These are phyloP conservation scores for Branchipolynoe longqiensis DNA, from an alignment of 2,888 invertebrate genomes.

Conservation along the genomic window DNA sequence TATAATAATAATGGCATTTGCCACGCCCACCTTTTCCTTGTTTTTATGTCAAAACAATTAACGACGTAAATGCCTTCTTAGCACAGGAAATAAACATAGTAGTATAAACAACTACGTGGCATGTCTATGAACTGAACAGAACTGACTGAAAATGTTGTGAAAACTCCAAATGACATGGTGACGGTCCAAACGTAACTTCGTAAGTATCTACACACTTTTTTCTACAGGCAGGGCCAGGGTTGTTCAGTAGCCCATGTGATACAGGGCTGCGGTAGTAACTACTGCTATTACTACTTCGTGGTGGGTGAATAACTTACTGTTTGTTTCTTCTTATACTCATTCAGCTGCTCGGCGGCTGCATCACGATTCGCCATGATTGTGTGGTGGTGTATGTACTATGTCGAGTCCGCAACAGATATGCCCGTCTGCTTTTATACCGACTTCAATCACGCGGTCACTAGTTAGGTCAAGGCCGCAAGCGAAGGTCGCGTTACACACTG, in stretches of 20 bases:
- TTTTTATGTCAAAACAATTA: too few relatives aligned
- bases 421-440: too few relatives aligned
- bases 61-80: too few relatives aligned
- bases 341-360: conserved; percentile 75
- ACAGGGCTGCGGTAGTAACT: neutral
- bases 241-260: neutral
- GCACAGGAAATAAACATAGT: too few relatives aligned
- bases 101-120: too few relatives aligned
- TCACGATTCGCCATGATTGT: conserved; percentile 71
- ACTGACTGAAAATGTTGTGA: neutral
- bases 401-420: too few relatives aligned
- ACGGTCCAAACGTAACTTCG: neutral
- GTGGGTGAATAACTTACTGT: conserved; percentile 69
- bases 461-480: neutral
- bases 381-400: neutral
- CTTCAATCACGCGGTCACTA: neutral
- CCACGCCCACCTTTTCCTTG: too few relatives aligned
- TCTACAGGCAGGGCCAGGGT: neutral
- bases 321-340: conserved; percentile 74
- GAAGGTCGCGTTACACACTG: too few relatives aligned
- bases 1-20: too few relatives aligned
- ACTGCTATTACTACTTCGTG: neutral
- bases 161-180: neutral
- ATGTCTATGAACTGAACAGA: neutral
- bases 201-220: neutral